A percentile compares a stretch with the other conserved stretches of the same genome.
Conservation (phyloP, 2,797 vertebrate species). For the Acipenser transmontanus region DNA sequence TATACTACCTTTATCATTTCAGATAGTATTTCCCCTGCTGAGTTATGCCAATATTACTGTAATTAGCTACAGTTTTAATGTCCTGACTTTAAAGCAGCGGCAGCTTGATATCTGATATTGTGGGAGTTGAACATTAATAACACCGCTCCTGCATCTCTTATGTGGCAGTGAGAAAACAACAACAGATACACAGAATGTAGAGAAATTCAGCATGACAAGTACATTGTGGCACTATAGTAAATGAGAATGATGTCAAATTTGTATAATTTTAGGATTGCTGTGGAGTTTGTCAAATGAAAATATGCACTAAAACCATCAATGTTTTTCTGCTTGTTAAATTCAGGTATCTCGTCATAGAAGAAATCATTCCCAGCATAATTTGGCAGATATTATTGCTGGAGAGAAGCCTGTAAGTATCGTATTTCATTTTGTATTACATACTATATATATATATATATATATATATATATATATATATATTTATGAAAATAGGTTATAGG, state of each 20-base stretch:
- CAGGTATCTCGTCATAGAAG: conserved; percentile 63
- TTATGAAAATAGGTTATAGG: background rate
- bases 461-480: conserved; percentile 1
- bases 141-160: background rate
- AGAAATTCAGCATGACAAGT: background rate
- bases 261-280: background rate
- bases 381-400: conserved; percentile 50
- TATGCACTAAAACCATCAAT: background rate
- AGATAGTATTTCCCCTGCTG: too few species aligned
- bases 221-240: too few species aligned
- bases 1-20: too few species aligned
- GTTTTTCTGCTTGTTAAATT: conserved; percentile 8
- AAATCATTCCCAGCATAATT: conserved; percentile 63
- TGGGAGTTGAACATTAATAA: background rate
- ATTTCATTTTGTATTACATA: conserved; percentile 13
- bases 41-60: too few species aligned
- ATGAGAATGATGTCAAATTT: too few species aligned
- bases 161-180: background rate
- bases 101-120: background rate
- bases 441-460: background rate
- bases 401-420: conserved; percentile 50
- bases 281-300: background rate
- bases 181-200: background rate
- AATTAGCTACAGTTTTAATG: background rate
- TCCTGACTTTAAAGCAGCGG: background rate